Base-by-base conservation (phyloP, 2,113 vertebrate species). In the Amblyornis subalaris region DNA sequence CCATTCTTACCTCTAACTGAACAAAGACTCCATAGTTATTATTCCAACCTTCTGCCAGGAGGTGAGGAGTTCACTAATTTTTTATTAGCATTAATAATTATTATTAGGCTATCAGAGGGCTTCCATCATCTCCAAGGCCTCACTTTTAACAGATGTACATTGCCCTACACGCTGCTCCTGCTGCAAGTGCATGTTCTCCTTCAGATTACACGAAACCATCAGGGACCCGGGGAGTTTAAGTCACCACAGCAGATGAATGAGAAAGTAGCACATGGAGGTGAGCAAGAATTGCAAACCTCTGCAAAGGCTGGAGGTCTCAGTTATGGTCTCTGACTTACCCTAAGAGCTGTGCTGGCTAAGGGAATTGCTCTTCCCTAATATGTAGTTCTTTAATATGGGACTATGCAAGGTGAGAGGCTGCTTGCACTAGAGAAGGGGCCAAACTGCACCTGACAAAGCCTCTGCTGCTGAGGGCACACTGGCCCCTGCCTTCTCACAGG, bases 11-110 rank as follows among this genome's bases (percentile, higher is more conserved):
- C 51, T 84, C 54, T 42, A 51, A 61, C 40, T 36, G 85, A 92
- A 93, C 62, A 91, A 91, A 93, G 66, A 45, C 53, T 79, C 69
- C 6, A 5, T 7, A 74, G 77, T 78, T 89, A 92, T 86, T 91
- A 94, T 84, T 93, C 55, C 64, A 85, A 64, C 79, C 85, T 92
- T 95, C 58, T 84, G 71, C 50, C 88, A 93, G 74, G 17, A 96
- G 81, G 89, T 74, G 84, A 94, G 77, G 62, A 95, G 87, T 29
- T 91, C 62, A 67, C 72, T 85, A 62, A 66, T 92, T 94, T 38
- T 93, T 95, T 93, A 95, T 89, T 93, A 96, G 53, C 36, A 89
- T 84, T 96, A 93, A 78, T 79, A 94, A 91, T 94, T 82, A 95
- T 85, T 90, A 95, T 93, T 91, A 96, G 90, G 78, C 85, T 65